phyloP scores from a whole-genome alignment of 2,888 invertebrate species.

The Sturmia bella region DNA sequence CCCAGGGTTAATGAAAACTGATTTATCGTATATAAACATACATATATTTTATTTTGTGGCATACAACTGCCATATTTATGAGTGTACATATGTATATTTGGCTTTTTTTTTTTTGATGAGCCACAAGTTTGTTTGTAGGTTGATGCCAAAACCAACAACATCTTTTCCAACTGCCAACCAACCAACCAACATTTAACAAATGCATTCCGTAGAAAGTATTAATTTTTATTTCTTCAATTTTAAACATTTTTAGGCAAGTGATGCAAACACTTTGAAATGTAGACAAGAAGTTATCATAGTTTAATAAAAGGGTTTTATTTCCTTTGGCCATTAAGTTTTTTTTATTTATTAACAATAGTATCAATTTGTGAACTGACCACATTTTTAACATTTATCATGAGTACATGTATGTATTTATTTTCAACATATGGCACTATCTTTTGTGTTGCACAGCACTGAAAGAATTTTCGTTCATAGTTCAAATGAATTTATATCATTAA shows the following conservation, averaged over 20 bases:
- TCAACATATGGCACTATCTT: constrained; percentile 12
- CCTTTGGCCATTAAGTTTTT: constrained; percentile 11
- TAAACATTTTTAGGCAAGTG: constrained; percentile 23
- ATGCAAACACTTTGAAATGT: constrained; percentile 58
- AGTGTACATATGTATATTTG: constrained; percentile 10
- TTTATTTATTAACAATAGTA: constrained; percentile 19
- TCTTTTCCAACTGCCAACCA: constrained; percentile 46
- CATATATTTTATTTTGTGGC: constrained; percentile 24
- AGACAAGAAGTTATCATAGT: constrained; percentile 61
- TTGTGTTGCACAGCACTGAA: too few species aligned
- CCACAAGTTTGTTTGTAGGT: constrained; percentile 21
- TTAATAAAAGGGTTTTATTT: constrained; percentile 5
- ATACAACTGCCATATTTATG: constrained; percentile 55
- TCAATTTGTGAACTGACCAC: constrained; percentile 37
- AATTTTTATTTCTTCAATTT: constrained; percentile 49
- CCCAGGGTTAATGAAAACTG: constrained; percentile 76
- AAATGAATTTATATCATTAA: too few species aligned
- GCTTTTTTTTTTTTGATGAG: background rate
- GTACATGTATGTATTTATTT: background rate
- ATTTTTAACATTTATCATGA: constrained; percentile 19
- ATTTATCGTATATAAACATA: constrained; percentile 75
- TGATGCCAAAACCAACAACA: constrained; percentile 50
- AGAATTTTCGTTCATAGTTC: too few species aligned
- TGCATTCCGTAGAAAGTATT: constrained; percentile 63
- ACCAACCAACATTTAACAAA: constrained; percentile 57